Conservation (phyloP, 2,113 vertebrate species). For the Protomyctophum bolini region DNA sequence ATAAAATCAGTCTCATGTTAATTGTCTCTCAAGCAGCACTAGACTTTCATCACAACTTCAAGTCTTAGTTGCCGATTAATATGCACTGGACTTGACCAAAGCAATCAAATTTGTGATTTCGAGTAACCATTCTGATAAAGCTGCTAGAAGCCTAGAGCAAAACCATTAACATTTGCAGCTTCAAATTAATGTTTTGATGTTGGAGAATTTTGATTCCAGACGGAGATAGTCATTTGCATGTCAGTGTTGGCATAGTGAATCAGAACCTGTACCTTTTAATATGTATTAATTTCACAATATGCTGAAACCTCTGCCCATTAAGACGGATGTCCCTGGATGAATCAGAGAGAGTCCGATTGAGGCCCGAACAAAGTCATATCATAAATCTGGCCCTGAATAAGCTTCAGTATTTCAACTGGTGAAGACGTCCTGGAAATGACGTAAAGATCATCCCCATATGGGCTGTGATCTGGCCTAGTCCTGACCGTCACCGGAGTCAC, state of each 20-base stretch:
- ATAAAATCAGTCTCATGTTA: too few species aligned
- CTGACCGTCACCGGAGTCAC: too few species aligned
- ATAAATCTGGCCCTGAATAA: too few species aligned
- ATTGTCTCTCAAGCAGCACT: too few species aligned
- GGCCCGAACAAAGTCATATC: too few species aligned
- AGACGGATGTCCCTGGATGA: too few species aligned
- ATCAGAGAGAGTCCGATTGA: too few species aligned
- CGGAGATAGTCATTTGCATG: conserved; percentile 18
- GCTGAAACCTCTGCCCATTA: too few species aligned
- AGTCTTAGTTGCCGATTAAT: conserved; percentile 49
- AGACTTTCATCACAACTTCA: conserved; percentile 22
- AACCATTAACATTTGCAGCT: neutral
- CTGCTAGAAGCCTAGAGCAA: neutral
- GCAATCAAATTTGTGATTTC: neutral
- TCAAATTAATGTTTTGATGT: conserved; percentile 11
- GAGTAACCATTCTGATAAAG: neutral
- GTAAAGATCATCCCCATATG: too few species aligned
- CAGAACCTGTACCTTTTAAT: conserved; percentile 1
- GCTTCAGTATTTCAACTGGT: too few species aligned
- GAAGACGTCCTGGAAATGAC: too few species aligned
- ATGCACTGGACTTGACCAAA: conserved; percentile 35
- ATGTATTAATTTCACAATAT: conserved; percentile 30
- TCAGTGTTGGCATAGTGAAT: conserved; percentile 16
- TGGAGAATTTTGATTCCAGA: conserved; percentile 6
- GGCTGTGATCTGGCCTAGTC: too few species aligned